Percentiles rank a stretch among this genome's conserved stretches.
Evolutionary conservation across 2,888 invertebrate genomes (phyloP).

Genomic region (Drosophila demipolita): DNA sequence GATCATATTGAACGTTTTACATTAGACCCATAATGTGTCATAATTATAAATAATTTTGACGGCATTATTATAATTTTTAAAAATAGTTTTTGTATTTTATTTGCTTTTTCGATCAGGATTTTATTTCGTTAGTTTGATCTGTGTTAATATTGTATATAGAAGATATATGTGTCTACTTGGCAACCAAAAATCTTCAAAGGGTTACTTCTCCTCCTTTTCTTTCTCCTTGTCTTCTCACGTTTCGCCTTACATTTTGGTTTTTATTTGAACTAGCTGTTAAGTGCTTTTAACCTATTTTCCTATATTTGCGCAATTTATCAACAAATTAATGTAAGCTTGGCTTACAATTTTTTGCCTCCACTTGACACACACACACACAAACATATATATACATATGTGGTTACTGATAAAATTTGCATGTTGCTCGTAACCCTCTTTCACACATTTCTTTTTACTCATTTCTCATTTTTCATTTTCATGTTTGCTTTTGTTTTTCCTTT

Average conservation of each 20-base stretch:
- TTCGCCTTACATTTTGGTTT: constrained; percentile 10
- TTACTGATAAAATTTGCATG: constrained; percentile 68
- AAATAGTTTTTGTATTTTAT: not conserved
- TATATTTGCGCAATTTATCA: constrained; percentile 73
- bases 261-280: constrained; percentile 52
- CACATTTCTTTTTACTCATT: constrained; percentile 31
- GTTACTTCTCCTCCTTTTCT: not conserved
- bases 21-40: not conserved
- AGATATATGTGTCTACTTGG: not conserved
- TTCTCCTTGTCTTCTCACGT: not conserved
- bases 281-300: constrained; percentile 76
- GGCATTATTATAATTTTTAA: not conserved
- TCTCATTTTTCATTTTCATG: constrained; percentile 42
- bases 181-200: not conserved
- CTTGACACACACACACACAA: constrained; percentile 45
- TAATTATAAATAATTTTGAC: not conserved
- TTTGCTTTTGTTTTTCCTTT: constrained; percentile 16
- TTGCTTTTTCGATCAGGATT: not conserved
- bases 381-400: not conserved
- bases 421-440: constrained; percentile 36
- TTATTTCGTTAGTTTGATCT: not conserved
- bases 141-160: too few species aligned
- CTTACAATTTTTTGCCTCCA: constrained; percentile 49
- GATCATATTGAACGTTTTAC: not conserved
- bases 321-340: constrained; percentile 75